Evolutionary conservation across 2,797 vertebrate species (phyloP).

Genomic region (Spinus pinus): DNA sequence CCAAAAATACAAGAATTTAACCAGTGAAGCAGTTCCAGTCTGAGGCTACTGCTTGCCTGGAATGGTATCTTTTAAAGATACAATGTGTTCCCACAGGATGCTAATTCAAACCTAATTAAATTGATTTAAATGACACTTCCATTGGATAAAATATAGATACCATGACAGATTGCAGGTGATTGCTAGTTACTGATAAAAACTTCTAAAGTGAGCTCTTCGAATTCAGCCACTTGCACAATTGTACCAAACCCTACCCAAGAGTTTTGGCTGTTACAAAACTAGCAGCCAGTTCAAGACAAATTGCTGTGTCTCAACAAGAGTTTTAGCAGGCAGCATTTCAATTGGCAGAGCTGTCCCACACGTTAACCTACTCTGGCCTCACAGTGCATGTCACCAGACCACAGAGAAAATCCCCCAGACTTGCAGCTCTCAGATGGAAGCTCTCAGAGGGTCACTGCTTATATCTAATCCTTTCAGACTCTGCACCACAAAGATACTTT

Average conservation of each 20-base stretch:
- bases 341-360: not conserved
- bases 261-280: not conserved
- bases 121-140: not conserved
- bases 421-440: not conserved
- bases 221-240: not conserved
- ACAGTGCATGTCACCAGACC: not conserved
- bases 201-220: not conserved
- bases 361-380: not conserved
- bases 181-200: not conserved
- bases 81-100: not conserved
- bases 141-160: not conserved
- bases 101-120: not conserved
- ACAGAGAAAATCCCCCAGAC: not conserved
- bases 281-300: not conserved
- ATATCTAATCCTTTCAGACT: not conserved
- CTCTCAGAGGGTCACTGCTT: not conserved
- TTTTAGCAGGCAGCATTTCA: not conserved
- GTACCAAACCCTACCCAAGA: not conserved
- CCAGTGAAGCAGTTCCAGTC: not conserved
- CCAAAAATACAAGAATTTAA: not conserved
- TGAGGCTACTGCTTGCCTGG: not conserved
- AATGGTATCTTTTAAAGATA: not conserved
- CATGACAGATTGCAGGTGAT: not conserved
- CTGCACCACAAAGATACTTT: not conserved
- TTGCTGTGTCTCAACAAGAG: not conserved